Evolutionary conservation across 2,888 invertebrate genomes (phyloP), one percentile per base, ranked within the genome.

Genomic region (Barypeithes pellucidus): DNA sequence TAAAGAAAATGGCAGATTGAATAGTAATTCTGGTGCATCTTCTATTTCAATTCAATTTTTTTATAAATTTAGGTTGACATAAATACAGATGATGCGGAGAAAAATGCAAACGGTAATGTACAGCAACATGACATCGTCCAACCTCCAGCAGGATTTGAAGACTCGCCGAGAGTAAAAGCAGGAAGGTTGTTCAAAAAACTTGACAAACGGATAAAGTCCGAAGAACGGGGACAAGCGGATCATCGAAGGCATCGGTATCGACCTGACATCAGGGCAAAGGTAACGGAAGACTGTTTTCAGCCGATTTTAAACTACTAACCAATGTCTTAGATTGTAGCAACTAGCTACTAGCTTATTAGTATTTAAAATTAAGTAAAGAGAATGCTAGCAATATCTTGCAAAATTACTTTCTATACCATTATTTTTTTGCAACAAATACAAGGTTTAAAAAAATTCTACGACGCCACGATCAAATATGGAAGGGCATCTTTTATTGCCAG

Each of bases 81-180:
- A 54, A 85, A 85, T 4, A 85, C 86, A 0, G 85, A 85, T 36
- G 84, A 85, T 72, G 81, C 83, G 3, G 85, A 84, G 36, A 81
- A 82, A 39, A 80, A 79, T 33, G 8, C 41, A 3, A 80, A 79
- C 66, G 74, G 75, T 36, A 75, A 77, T 22, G 77, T 80, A 74
- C 79, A 82, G 75, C 75, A 76, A 63, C 60, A 80, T 75, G 93
- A 94, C 81, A 95, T 95, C 78, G 95, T 95, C 1, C 94, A 95
- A 81, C 95, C 95, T 0, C 95, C 95, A 1, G 95, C 94, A 14
- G 95, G 95, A 50, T 96, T 95, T 83, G 95, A 94, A 7, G 95
- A 96, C 84, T 95, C 95, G 0, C 95, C 95, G 7, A 79, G 77
- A 60, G 54, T 67, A 81, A 87, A 78, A 76, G 83, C 60, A 85